Conservation (phyloP, 2,113 vertebrate species). For the Pseudonaja textilis region DNA sequence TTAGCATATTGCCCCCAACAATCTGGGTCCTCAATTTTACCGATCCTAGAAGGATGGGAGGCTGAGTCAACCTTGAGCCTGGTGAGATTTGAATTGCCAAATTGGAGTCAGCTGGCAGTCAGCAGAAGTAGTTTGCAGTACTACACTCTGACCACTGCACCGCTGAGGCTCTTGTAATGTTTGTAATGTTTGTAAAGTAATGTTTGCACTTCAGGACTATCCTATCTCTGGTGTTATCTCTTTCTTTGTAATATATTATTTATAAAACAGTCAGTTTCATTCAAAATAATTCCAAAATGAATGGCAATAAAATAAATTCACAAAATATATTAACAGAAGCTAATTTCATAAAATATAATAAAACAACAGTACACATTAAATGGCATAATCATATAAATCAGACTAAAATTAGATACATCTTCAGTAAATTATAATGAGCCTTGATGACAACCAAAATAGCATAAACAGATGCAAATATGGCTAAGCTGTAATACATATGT, state of each 20-base stretch:
- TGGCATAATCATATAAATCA: background rate
- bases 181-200: background rate
- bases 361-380: background rate
- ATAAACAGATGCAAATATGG: background rate
- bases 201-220: background rate
- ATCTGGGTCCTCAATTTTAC: no score
- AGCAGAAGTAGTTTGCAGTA: no score
- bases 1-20: no score
- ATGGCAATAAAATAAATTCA: background rate
- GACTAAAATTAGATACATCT: background rate
- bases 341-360: background rate
- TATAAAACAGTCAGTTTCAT: background rate
- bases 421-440: background rate
- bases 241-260: background rate
- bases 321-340: background rate
- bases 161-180: no score
- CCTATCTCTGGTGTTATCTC: background rate
- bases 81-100: no score
- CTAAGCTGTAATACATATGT: background rate
- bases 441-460: background rate
- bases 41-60: no score
- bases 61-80: no score
- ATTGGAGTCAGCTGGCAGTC: no score
- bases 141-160: no score
- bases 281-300: background rate